Percentiles rank a stretch among this genome's conserved stretches.
Conservation (phyloP, 2,888 invertebrate genomes). For the Mythimna impura region DNA sequence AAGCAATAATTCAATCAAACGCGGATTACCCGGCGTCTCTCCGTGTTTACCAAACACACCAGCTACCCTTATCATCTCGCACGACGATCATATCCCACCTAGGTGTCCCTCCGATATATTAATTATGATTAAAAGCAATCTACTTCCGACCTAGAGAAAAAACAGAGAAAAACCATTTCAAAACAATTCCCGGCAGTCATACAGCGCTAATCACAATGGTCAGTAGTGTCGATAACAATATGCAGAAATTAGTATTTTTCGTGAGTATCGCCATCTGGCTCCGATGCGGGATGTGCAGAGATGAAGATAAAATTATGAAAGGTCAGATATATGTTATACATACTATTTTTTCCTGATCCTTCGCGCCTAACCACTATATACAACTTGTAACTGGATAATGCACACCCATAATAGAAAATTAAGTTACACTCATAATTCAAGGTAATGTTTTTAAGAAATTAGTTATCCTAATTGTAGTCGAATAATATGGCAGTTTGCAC, state of each 20-base stretch:
- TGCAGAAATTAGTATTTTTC: conserved; percentile 63
- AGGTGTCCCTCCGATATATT: conserved; percentile 64
- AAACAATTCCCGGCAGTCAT: conserved; percentile 68
- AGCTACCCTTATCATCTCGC: conserved; percentile 73
- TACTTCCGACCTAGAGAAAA: conserved; percentile 12
- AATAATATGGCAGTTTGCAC: too few relatives aligned
- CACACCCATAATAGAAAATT: too few relatives aligned
- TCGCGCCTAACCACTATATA: too few relatives aligned
- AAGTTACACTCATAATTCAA: too few relatives aligned
- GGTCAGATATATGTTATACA: conserved; percentile 73
- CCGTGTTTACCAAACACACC: conserved; percentile 84
- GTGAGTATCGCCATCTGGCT: conserved; percentile 64
- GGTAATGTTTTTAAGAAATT: too few relatives aligned
- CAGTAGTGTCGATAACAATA: conserved; percentile 71
- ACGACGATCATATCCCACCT: conserved; percentile 72
- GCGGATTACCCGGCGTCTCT: conserved; percentile 82
- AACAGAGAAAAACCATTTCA: conserved; percentile 59
- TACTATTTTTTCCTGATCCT: too few relatives aligned
- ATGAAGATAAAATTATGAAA: conserved; percentile 87
- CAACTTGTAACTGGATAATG: too few relatives aligned
- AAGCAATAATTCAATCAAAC: conserved; percentile 89
- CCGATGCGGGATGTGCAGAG: conserved; percentile 73
- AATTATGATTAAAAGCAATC: conserved; percentile 55
- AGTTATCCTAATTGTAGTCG: too few relatives aligned
- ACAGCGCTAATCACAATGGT: conserved; percentile 57